These are phyloP conservation scores for Enteromius trimaculatus DNA, from an alignment of 2,797 vertebrate species.

Conservation along the genomic window DNA sequence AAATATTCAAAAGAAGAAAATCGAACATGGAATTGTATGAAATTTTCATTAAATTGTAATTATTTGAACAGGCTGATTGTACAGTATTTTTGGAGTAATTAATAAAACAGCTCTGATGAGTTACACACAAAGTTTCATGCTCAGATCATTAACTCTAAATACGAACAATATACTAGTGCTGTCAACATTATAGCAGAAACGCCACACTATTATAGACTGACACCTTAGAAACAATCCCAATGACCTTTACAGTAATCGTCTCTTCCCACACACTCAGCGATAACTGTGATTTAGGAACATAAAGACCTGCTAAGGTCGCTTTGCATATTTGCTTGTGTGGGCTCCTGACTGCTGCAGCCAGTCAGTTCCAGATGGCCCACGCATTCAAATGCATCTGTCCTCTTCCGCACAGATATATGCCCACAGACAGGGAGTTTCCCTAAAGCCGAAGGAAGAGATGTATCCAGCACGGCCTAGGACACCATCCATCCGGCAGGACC, in stretches of 20 bases:
- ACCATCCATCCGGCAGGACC: conserved; percentile 55
- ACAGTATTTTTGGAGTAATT: not conserved
- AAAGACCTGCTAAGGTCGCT: conserved; percentile 16
- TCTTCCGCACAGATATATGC: conserved; percentile 48
- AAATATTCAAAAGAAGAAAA: conserved; percentile 4
- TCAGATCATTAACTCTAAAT: not conserved
- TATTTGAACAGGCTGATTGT: not conserved
- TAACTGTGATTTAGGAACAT: conserved; percentile 30
- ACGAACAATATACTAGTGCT: not conserved
- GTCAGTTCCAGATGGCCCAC: conserved; percentile 17
- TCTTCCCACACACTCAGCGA: conserved; percentile 33
- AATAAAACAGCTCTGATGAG: not conserved
- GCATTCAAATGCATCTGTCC: conserved; percentile 46
- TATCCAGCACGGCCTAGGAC: conserved; percentile 62
- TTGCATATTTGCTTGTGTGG: conserved; percentile 52
- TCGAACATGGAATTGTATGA: not conserved
- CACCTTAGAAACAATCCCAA: not conserved
- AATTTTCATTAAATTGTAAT: too few relatives aligned
- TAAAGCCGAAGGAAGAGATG: conserved; percentile 46
- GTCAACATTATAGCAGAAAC: not conserved
- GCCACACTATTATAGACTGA: not conserved
- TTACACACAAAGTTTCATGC: not conserved
- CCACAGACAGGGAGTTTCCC: conserved; percentile 55
- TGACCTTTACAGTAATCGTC: conserved; percentile 31
- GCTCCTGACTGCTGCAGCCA: not conserved